phyloP scores from a whole-genome alignment of 1,140 invertebrate genomes.

The Drosophila subpulchrella region DNA sequence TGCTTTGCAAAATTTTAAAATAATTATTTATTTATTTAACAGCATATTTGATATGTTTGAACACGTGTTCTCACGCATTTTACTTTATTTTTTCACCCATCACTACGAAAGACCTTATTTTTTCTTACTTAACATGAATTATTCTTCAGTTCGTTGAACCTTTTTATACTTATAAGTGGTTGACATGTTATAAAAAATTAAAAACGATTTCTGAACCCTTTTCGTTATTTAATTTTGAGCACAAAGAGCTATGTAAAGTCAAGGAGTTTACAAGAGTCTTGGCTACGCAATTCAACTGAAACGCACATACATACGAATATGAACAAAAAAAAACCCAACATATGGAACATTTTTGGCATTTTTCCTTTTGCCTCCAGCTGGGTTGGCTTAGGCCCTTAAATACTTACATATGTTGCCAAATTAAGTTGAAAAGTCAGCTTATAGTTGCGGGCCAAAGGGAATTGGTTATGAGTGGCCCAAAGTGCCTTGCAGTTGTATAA shows the following conservation, averaged over 20 bases:
- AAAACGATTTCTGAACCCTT: not conserved
- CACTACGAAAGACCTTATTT: not conserved
- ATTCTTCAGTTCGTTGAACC: not conserved
- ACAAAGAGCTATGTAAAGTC: not conserved
- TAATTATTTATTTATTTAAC: no score
- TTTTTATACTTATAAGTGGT: not conserved
- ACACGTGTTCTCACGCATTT: no score
- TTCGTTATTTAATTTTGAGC: not conserved
- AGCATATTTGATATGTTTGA: no score
- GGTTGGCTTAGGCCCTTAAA: constrained; percentile 23
- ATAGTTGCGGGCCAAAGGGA: constrained; percentile 42
- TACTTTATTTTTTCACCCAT: no score
- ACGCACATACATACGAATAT: not conserved
- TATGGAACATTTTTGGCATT: constrained; percentile 1
- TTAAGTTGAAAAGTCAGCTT: constrained; percentile 31
- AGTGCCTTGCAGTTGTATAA: constrained; percentile 15
- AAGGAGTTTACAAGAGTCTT: constrained; percentile 5
- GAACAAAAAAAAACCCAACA: not conserved
- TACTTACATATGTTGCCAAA: constrained; percentile 19
- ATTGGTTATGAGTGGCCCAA: constrained; percentile 45
- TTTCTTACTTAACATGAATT: not conserved
- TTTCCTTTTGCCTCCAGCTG: not conserved
- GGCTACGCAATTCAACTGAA: not conserved
- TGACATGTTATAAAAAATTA: not conserved
- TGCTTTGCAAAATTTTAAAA: no score